These are phyloP conservation scores for Irena cyanogastra DNA, from an alignment of 2,113 vertebrate genomes.

Conservation along the genomic window DNA sequence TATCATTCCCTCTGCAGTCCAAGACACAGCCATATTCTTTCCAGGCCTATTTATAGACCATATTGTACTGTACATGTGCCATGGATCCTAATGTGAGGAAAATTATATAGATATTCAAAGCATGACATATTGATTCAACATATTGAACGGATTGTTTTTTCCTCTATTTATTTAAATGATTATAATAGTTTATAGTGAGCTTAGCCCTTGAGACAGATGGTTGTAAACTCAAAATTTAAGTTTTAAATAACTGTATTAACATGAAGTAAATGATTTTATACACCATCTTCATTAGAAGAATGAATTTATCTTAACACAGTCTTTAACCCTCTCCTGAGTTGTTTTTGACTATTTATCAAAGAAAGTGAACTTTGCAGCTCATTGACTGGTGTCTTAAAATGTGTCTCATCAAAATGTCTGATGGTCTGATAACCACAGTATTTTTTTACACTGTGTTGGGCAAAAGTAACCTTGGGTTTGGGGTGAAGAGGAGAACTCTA, in stretches of 20 bases:
- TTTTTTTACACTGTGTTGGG: neutral
- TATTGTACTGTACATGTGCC: slow-evolving; percentile 68
- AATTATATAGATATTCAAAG: slow-evolving; percentile 73
- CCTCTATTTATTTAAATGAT: slow-evolving; percentile 78
- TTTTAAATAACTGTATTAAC: slow-evolving; percentile 77
- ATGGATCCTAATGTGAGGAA: slow-evolving; percentile 68
- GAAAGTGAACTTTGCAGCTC: slow-evolving; percentile 3
- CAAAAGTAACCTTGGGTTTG: neutral
- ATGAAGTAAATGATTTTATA: slow-evolving; percentile 70
- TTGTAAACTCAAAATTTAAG: slow-evolving; percentile 75
- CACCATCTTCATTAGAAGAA: slow-evolving; percentile 56
- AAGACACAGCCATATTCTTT: slow-evolving; percentile 46
- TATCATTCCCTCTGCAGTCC: slow-evolving; percentile 19
- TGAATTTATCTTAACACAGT: slow-evolving; percentile 16
- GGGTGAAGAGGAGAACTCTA: neutral
- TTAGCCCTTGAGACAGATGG: slow-evolving; percentile 76
- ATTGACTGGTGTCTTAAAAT: slow-evolving; percentile 9
- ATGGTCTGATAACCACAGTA: neutral
- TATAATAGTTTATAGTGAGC: slow-evolving; percentile 77
- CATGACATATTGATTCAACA: slow-evolving; percentile 79
- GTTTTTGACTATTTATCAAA: slow-evolving; percentile 6
- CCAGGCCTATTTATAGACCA: slow-evolving; percentile 73
- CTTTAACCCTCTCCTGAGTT: slow-evolving; percentile 40
- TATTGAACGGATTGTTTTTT: slow-evolving; percentile 75
- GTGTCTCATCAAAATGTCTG: neutral